Percentiles rank a stretch among this genome's conserved stretches.
Conservation (phyloP, 2,113 vertebrate genomes). For the Trogon surrucura region DNA sequence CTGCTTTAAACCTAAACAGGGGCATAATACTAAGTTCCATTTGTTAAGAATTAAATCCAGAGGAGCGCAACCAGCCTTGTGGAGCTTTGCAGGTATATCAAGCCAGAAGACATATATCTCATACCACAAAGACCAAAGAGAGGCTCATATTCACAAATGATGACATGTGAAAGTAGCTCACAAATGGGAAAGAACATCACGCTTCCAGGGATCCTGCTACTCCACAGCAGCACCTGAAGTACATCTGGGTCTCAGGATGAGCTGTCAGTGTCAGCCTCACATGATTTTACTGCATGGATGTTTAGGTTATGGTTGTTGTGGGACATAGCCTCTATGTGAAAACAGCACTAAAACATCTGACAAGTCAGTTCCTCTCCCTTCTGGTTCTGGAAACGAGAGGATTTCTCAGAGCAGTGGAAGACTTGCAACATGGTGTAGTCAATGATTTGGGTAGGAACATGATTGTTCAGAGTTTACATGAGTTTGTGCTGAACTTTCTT, state of each 20-base stretch:
- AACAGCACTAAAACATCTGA: background rate
- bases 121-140: background rate
- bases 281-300: background rate
- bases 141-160: background rate
- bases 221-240: background rate
- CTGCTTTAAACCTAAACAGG: background rate
- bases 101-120: background rate
- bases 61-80: background rate
- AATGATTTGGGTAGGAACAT: background rate
- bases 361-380: background rate
- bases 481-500: background rate
- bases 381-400: background rate
- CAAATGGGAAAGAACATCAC: background rate
- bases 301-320: background rate
- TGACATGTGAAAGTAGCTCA: background rate
- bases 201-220: background rate
- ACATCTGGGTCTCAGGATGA: background rate
- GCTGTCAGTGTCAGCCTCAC: background rate
- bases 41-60: background rate
- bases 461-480: background rate
- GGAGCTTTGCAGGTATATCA: background rate
- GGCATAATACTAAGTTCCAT: background rate
- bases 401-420: background rate
- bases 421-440: background rate
- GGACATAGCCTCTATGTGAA: background rate